Base-by-base conservation (phyloP, 1,140 invertebrate species). In the Hylaeus anthracinus region DNA sequence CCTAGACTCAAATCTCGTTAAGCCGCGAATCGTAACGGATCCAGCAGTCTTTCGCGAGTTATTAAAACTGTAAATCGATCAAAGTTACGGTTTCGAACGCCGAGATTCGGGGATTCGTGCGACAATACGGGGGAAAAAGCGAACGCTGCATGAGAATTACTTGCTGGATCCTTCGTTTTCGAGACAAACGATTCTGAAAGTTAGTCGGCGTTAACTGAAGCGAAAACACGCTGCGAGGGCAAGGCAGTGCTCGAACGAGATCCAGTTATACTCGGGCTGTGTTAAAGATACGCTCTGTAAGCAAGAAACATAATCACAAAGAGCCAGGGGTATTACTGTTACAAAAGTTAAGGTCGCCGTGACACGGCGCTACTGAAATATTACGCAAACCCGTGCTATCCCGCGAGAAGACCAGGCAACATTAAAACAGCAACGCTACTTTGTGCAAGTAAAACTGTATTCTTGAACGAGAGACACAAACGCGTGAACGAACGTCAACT, bases 261-360 rank as follows among this genome's bases (percentile, higher is more conserved):
- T 86, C 85, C 85, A 86, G 85, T 86, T 86, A 86, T 82, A 75
- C 80, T 56, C 10, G 53, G 63, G 66, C 26, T 61, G 80, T 43
- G 80, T 83, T 86, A 79, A 86, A 85, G 85, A 86, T 61, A 86
- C 85, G 85, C 85, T 86, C 86, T 66, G 73, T 88, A 83, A 81
- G 77, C 85, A 84, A 45, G 84, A 86, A 86, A 86, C 83, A 84
- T 86, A 86, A 85, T 81, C 86, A 72, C 86, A 84, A 78, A 74
- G 80, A 72, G 69, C 45, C 64, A 61, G 58, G 56, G 69, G 74
- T 79, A 86, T 61, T 80, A 74, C 79, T 80, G 72, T 80, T 80
- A 74, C 79, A 80, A 80, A 74, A 80, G 79, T 74, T 80, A 80
- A 80, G 79, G 79, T 74, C 79, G 72, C 72, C 45, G 37, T n/a